A percentile compares a stretch with the other conserved stretches of the same genome.
phyloP scores from a whole-genome alignment of 2,797 vertebrate species.

The Cheirogaleus major region DNA sequence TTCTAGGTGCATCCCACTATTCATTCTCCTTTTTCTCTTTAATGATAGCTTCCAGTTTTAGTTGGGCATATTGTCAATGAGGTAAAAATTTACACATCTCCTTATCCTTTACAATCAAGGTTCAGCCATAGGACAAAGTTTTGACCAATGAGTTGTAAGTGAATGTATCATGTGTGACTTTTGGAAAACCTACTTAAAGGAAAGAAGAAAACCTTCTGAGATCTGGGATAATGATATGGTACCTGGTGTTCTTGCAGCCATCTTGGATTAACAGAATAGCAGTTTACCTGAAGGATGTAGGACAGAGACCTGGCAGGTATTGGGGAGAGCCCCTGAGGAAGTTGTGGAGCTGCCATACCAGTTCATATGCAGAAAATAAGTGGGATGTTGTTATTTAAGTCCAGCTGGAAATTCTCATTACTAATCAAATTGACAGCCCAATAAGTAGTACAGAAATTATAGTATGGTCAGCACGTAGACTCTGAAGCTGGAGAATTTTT shows the following conservation, averaged over 20 bases:
- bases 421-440: not conserved
- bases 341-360: not conserved
- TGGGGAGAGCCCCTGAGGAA: not conserved
- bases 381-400: not conserved
- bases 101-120: not conserved
- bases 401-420: not conserved
- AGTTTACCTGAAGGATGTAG: not conserved
- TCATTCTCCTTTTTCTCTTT: not conserved
- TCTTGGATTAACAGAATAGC: not conserved
- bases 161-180: not conserved
- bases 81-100: not conserved
- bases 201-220: not conserved
- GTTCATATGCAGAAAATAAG: not conserved
- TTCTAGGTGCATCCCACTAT: not conserved
- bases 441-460: not conserved
- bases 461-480: not conserved
- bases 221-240: not conserved
- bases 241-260: not conserved
- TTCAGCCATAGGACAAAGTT: not conserved
- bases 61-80: not conserved
- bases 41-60: not conserved
- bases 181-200: not conserved
- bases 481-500: not conserved
- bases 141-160: not conserved
- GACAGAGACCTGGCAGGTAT: not conserved